phyloP scores from a whole-genome alignment of 1,140 invertebrate species.

The Lamellibrachia luymesi region DNA sequence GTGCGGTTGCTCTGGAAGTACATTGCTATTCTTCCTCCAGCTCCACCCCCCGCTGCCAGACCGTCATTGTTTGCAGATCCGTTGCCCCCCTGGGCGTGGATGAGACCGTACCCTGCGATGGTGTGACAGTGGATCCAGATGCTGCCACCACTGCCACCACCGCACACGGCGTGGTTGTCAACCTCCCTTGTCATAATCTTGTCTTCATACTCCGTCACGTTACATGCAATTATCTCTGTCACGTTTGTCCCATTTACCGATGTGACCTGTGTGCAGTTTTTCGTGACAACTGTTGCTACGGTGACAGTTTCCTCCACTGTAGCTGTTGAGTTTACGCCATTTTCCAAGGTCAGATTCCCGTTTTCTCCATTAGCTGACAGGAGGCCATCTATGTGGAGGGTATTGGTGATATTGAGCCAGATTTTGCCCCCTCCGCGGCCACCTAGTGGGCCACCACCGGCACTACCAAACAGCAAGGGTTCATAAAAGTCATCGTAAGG shows the following conservation, averaged over 20 bases:
- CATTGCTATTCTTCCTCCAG: constrained; percentile 42
- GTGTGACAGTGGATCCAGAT: constrained; percentile 41
- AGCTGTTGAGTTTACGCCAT: not conserved
- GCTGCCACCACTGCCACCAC: constrained; percentile 44
- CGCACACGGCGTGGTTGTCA: constrained; percentile 22
- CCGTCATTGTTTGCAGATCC: not conserved
- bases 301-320: not conserved
- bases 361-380: constrained; percentile 38
- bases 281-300: not conserved
- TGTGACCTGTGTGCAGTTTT: not conserved
- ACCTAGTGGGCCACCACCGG: constrained; percentile 37
- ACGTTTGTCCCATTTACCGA: not conserved
- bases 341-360: constrained; percentile 21
- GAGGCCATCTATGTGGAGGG: constrained; percentile 38
- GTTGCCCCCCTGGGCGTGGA: constrained; percentile 4
- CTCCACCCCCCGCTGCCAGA: constrained; percentile 35
- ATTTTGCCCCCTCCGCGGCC: constrained; percentile 42
- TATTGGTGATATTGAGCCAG: constrained; percentile 46
- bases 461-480: constrained; percentile 40
- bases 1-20: constrained; percentile 41
- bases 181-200: not conserved
- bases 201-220: not conserved
- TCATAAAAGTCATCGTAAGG: constrained; percentile 43
- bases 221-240: not conserved
- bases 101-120: constrained; percentile 29